phyloP scores from a whole-genome alignment of 2,113 vertebrate species.

The Prionailurus viverrinus region DNA sequence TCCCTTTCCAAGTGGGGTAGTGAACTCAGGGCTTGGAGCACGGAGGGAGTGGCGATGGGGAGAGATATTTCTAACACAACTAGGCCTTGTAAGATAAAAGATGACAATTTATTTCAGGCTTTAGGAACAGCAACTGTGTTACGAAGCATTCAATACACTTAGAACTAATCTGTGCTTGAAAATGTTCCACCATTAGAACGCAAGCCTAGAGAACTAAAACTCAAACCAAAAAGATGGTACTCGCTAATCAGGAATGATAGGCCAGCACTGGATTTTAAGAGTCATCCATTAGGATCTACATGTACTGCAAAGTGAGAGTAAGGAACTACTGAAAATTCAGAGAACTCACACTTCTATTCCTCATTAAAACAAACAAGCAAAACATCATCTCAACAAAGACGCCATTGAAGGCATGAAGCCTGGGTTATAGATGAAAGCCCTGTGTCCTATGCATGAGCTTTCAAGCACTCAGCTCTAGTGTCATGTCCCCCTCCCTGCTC shows the following conservation, averaged over 20 bases:
- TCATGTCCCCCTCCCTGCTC: background rate
- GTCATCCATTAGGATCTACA: background rate
- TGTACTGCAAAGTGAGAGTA: background rate
- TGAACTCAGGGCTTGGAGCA: background rate
- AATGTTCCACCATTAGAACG: background rate
- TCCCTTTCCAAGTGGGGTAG: background rate
- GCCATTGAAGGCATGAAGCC: background rate
- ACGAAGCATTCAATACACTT: constrained; percentile 16
- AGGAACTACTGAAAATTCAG: background rate
- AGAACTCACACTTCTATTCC: background rate
- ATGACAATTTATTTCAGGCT: background rate
- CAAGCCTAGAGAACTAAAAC: background rate
- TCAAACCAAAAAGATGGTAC: background rate
- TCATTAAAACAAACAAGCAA: background rate
- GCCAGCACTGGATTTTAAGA: background rate
- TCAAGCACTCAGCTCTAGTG: background rate
- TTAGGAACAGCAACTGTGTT: background rate
- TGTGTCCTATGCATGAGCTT: background rate
- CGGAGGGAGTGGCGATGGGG: background rate
- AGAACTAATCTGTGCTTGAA: background rate
- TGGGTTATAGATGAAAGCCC: background rate
- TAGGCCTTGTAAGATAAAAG: background rate
- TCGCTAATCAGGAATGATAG: background rate
- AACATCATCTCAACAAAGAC: background rate
- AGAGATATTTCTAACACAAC: background rate